These are phyloP conservation scores for Seriola dumerili DNA, from an alignment of 2,113 vertebrate species.

Conservation along the genomic window DNA sequence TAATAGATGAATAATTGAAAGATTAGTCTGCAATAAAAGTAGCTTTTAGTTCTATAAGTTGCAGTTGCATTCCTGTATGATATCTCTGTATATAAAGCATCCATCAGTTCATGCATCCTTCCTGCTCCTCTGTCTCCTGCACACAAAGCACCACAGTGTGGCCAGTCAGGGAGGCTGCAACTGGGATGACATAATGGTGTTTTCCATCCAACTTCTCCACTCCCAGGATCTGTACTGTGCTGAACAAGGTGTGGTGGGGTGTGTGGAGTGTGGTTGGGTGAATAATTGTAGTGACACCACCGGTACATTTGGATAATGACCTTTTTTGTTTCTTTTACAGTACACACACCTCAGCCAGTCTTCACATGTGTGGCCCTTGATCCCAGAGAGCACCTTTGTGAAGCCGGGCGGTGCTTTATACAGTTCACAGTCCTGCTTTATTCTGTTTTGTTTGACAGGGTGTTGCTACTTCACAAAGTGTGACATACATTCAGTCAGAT, in stretches of 20 bases:
- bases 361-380: neutral
- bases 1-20: neutral
- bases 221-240: slow-evolving; percentile 28
- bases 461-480: slow-evolving; percentile 3
- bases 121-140: slow-evolving; percentile 54
- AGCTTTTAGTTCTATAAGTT: neutral
- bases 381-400: slow-evolving; percentile 26
- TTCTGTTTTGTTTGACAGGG: slow-evolving; percentile 17
- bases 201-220: slow-evolving; percentile 66
- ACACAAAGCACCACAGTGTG: slow-evolving; percentile 79
- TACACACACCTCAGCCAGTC: neutral
- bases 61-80: neutral
- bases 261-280: slow-evolving; percentile 9
- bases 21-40: neutral
- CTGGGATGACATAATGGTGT: slow-evolving; percentile 70
- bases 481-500: neutral
- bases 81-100: neutral
- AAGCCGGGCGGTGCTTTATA: neutral
- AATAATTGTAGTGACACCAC: slow-evolving; percentile 42
- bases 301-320: slow-evolving; percentile 24
- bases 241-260: slow-evolving; percentile 50
- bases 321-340: slow-evolving; percentile 29
- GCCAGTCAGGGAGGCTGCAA: slow-evolving; percentile 68
- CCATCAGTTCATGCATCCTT: slow-evolving; percentile 2
- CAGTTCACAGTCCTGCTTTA: neutral